Base-by-base conservation (phyloP, 2,113 vertebrate genomes). In the Gorsachius goisagi region DNA sequence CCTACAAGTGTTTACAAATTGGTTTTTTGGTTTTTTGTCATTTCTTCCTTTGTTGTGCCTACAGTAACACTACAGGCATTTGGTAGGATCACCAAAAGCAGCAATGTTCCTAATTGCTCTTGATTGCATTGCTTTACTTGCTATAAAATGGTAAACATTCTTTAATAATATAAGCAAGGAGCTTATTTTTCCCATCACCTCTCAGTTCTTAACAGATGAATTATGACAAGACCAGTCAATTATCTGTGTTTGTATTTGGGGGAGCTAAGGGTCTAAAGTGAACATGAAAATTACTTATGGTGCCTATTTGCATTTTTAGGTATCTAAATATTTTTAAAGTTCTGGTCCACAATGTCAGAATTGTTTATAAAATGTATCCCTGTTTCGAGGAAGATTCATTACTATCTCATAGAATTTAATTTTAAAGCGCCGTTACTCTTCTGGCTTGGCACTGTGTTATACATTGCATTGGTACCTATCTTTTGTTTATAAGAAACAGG, bases 241-340 rank as follows among this genome's bases (percentile, higher is more conserved):
- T 76, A 92, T 80, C 68, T 80, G 16, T 71, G 55, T 16, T 87
- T 94, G 28, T 41, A 15, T 85, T 75, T 60, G 69, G 26, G 73
- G 60, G 64, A 93, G 52, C 32, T 47, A 58, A 81, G 33, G 17
- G 35, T n/a, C 68, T 84, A 1, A 85, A 87, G 28, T 27, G 87
- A 95, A 27, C 39, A 2, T 35, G 58, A 77, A 88, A 69, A 82
- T 85, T 69, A 50, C 45, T 88, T 69, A 14, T 47, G 63, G 20
- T 64, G 41, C 26, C 56, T 76, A 37, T 75, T 71, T 81, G 68
- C 62, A 58, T 87, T 91, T 78, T 41, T 26, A 60, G 16, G 21
- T 22, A 75, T 75, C 64, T 53, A 94, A 96, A 94, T 95, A 89
- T 81, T 95, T 80, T 85, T 85, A 78, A 35, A 89, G 32, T 59